A percentile compares a stretch with the other conserved stretches of the same genome.
phyloP scores from a whole-genome alignment of 2,888 invertebrate species.

The Scaptomyza tumidula region DNA sequence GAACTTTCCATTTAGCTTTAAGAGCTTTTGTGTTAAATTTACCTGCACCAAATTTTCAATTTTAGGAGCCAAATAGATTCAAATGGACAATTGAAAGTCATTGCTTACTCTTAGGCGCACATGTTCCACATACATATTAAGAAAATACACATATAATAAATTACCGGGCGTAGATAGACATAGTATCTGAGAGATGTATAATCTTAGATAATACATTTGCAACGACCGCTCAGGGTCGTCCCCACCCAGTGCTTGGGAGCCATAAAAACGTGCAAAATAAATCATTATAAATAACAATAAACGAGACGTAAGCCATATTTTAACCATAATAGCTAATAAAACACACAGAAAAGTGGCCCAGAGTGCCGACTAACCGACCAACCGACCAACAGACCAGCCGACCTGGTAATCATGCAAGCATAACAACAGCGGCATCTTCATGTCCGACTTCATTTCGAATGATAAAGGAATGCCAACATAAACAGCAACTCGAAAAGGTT shows the following conservation, averaged over 20 bases:
- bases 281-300: conserved; percentile 79
- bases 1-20: too few species aligned
- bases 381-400: conserved; percentile 20
- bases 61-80: neutral
- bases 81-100: conserved; percentile 12
- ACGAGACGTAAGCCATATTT: conserved; percentile 74
- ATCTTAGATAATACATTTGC: conserved; percentile 23
- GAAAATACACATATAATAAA: conserved; percentile 21
- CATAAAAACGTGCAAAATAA: conserved; percentile 77
- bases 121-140: conserved; percentile 12
- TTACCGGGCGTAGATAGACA: conserved; percentile 16
- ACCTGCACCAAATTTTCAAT: too few species aligned
- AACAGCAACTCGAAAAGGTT: conserved; percentile 31
- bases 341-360: conserved; percentile 67
- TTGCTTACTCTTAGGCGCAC: conserved; percentile 10
- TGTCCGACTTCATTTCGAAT: conserved; percentile 70
- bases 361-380: conserved; percentile 17
- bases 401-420: conserved; percentile 69
- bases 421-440: conserved; percentile 64
- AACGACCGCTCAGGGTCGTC: conserved; percentile 34
- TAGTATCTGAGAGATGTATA: neutral
- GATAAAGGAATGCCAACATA: conserved; percentile 63
- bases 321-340: conserved; percentile 77
- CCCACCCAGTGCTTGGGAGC: conserved; percentile 56
- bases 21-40: neutral